phyloP scores from a whole-genome alignment of 2,113 vertebrate genomes.

The Anolis carolinensis region DNA sequence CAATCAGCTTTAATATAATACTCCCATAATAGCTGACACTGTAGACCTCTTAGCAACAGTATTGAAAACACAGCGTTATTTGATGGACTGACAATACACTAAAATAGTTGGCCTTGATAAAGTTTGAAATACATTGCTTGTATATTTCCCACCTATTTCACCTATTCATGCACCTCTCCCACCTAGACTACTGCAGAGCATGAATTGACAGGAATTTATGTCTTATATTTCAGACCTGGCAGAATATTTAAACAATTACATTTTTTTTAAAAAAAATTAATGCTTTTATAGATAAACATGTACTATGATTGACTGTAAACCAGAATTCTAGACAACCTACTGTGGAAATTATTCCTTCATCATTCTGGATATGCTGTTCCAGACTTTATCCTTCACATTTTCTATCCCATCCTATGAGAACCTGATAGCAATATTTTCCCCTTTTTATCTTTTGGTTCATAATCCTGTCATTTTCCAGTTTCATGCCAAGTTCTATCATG shows the following conservation, averaged over 20 bases:
- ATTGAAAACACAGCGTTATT: background rate
- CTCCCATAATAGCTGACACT: conserved; percentile 18
- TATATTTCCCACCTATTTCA: conserved; percentile 25
- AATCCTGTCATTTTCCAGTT: background rate
- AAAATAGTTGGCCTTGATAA: background rate
- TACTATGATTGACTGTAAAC: conserved; percentile 19
- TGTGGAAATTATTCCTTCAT: conserved; percentile 20
- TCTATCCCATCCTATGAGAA: background rate
- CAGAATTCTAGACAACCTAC: background rate
- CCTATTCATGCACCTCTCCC: background rate
- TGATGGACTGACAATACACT: background rate
- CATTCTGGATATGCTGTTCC: background rate
- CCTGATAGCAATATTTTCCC: rapidly evolving
- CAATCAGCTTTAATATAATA: conserved; percentile 13
- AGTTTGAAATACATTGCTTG: conserved; percentile 8
- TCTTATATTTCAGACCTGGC: conserved; percentile 21
- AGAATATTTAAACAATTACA: conserved; percentile 33
- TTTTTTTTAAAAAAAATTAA: background rate
- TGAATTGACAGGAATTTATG: conserved; percentile 9
- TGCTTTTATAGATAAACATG: background rate
- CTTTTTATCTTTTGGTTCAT: background rate
- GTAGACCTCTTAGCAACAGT: conserved; percentile 1
- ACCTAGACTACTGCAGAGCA: background rate
- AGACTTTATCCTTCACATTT: background rate
- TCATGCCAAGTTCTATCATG: background rate